phyloP scores from a whole-genome alignment of 2,888 invertebrate species.

The Acleris cristana region DNA sequence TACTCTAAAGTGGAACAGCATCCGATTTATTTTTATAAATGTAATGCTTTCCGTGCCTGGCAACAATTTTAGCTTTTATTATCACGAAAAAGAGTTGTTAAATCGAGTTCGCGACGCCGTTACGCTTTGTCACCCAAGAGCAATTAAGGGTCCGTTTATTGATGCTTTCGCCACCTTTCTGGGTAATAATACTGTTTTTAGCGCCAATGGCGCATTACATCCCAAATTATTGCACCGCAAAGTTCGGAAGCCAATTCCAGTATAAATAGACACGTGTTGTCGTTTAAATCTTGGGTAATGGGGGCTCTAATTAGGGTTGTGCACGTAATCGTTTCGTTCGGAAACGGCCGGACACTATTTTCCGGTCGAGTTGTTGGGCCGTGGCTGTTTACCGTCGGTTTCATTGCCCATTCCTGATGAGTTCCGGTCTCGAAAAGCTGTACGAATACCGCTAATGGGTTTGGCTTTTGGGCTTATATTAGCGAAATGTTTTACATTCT shows the following conservation, averaged over 20 bases:
- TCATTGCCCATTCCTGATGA: conserved; percentile 24
- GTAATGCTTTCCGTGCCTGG: conserved; percentile 11
- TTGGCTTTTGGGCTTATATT: background rate
- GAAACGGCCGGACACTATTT: conserved; percentile 34
- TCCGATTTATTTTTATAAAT: conserved; percentile 30
- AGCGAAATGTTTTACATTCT: background rate
- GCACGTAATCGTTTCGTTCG: conserved; percentile 11
- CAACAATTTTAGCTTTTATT: conserved; percentile 21
- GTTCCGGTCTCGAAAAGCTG: conserved; percentile 17
- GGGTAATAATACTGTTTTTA: conserved; percentile 25
- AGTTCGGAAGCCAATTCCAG: conserved; percentile 17
- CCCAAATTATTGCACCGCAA: conserved; percentile 30
- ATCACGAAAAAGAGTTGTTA: conserved; percentile 15
- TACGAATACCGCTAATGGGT: conserved; percentile 8
- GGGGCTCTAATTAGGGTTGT: conserved; percentile 23
- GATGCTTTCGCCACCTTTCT: conserved; percentile 28
- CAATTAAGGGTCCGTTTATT: conserved; percentile 33
- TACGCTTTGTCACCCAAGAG: conserved; percentile 18
- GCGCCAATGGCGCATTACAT: conserved; percentile 19
- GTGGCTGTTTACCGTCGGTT: conserved; percentile 30
- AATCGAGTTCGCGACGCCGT: conserved; percentile 15
- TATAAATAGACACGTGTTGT: conserved; percentile 1
- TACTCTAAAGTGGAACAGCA: conserved; percentile 33
- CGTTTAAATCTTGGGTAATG: background rate
- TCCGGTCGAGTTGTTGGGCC: conserved; percentile 29